Percentiles rank a stretch among this genome's conserved stretches.
Evolutionary conservation across 23 tunicate species (phyloP).

Genomic region (Pegea sp.): DNA sequence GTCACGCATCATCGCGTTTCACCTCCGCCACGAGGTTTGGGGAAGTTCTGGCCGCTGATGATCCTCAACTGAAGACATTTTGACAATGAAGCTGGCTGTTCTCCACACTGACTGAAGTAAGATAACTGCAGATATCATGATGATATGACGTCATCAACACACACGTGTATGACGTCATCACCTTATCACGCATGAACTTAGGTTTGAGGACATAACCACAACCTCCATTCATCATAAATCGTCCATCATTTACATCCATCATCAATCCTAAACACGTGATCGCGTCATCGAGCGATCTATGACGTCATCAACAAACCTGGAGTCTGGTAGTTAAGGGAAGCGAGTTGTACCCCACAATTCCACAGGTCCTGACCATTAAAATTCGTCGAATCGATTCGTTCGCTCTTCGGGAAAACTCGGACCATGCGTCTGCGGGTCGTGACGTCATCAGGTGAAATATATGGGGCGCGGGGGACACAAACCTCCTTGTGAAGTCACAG

Average conservation of each 20-base stretch:
- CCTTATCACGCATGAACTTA: conserved; percentile 64
- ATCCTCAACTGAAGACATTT: conserved; percentile 70
- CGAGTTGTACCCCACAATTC: conserved; percentile 98
- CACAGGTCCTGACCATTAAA: conserved; percentile 93
- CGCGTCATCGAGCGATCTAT: background rate
- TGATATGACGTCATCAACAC: too few species aligned
- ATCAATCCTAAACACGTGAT: conserved; percentile 29
- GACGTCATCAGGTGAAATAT: too few species aligned
- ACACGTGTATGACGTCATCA: too few species aligned
- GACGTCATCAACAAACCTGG: conserved; percentile 35
- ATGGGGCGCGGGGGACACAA: too few species aligned
- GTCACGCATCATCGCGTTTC: too few species aligned
- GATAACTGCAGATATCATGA: conserved; percentile 21
- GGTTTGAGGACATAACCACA: conserved; percentile 99
- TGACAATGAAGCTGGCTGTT: conserved; percentile 3
- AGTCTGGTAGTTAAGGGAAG: conserved; percentile 92
- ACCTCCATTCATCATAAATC: conserved; percentile 92
- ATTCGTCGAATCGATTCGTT: conserved; percentile 83
- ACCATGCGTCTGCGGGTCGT: conserved; percentile 48
- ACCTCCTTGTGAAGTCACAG: background rate
- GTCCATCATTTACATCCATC: conserved; percentile 99
- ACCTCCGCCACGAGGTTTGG: conserved; percentile 92
- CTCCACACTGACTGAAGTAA: conserved; percentile 25
- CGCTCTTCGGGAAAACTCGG: conserved; percentile 78
- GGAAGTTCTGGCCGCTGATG: conserved; percentile 95